These are phyloP conservation scores for Hippocampus abdominalis DNA, from an alignment of 2,113 vertebrate genomes.

Conservation along the genomic window DNA sequence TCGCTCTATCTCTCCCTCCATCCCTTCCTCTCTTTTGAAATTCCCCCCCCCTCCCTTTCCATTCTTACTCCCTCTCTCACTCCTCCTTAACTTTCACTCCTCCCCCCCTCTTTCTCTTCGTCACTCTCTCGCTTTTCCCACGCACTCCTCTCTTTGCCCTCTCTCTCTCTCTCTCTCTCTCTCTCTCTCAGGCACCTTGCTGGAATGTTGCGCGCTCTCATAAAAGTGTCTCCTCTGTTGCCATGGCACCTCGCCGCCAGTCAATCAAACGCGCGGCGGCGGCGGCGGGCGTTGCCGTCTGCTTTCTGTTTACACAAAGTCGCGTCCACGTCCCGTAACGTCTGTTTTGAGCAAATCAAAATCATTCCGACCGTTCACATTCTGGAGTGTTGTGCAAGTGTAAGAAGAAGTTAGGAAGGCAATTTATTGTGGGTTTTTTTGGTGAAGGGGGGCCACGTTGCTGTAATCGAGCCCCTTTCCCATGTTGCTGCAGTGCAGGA, in stretches of 20 bases:
- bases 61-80: neutral
- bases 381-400: neutral
- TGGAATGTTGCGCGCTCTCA: neutral
- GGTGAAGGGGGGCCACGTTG: neutral
- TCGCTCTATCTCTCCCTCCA: neutral
- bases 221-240: neutral
- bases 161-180: neutral
- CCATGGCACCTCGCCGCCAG: neutral
- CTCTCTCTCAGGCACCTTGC: neutral
- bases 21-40: neutral
- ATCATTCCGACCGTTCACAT: neutral
- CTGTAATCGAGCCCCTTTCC: neutral
- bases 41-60: neutral
- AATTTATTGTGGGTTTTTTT: neutral
- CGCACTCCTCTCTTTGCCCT: too few relatives aligned
- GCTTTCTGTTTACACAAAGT: conserved; percentile 1
- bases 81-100: too few relatives aligned
- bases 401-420: neutral
- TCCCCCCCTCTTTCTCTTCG: too few relatives aligned
- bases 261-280: neutral
- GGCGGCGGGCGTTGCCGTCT: neutral
- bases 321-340: neutral
- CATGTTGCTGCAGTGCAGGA: neutral
- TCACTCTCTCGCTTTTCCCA: too few relatives aligned
- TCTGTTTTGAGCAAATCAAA: neutral